Evolutionary conservation across 1,140 invertebrate genomes (phyloP).

Genomic region (Delia radicum): DNA sequence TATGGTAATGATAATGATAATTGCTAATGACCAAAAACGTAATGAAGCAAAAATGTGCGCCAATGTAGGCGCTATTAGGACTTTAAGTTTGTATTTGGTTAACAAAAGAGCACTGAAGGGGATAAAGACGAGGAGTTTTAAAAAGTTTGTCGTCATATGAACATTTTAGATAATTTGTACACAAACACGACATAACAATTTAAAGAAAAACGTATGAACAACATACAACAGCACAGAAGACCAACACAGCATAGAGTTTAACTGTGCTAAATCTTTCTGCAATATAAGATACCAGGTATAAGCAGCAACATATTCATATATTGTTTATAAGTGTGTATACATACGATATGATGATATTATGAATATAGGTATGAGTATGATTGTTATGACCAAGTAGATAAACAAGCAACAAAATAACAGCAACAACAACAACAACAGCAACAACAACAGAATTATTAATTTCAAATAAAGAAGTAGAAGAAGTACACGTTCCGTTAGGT

Average conservation of each 20-base stretch:
- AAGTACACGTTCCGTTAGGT: too few relatives aligned
- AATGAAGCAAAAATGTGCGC: constrained; percentile 21
- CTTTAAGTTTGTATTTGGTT: not conserved
- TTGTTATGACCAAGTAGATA: not conserved
- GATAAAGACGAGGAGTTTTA: not conserved
- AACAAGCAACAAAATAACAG: too few relatives aligned
- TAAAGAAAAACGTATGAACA: constrained; percentile 5
- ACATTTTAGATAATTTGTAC: constrained; percentile 24
- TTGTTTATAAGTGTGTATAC: not conserved
- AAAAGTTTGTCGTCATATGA: constrained; percentile 20
- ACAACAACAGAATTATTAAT: not conserved
- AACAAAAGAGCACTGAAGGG: not conserved
- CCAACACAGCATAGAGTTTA: not conserved
- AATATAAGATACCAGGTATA: not conserved
- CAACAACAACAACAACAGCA: not conserved
- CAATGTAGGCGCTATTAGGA: constrained; percentile 6
- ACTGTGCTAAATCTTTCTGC: too few relatives aligned
- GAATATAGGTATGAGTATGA: not conserved
- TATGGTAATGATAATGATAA: constrained; percentile 24
- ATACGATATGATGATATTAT: not conserved
- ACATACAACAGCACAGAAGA: not conserved
- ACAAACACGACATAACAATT: constrained; percentile 23
- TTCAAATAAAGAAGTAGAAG: not conserved
- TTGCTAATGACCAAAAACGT: constrained; percentile 24
- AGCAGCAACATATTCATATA: not conserved